A percentile compares a stretch with the other conserved stretches of the same genome.
Conservation (phyloP, 2,113 vertebrate species). For the Bubo scandiacus region DNA sequence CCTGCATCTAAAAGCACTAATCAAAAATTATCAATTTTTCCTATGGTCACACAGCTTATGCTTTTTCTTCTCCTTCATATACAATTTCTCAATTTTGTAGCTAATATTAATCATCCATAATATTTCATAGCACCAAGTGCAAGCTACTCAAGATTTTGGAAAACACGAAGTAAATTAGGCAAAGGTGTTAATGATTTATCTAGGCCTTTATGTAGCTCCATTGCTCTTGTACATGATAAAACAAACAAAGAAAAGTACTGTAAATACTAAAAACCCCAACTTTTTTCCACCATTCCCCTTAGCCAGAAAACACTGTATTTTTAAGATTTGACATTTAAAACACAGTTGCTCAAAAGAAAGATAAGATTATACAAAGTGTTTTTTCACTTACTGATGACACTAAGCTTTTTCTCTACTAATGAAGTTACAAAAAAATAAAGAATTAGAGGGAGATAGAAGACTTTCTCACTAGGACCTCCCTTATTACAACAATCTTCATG, state of each 20-base stretch:
- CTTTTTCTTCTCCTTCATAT: not conserved
- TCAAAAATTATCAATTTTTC: not conserved
- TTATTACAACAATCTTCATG: not conserved
- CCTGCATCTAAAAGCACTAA: not conserved
- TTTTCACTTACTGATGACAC: not conserved
- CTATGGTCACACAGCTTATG: not conserved
- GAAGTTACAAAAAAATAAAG: not conserved
- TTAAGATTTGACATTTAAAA: not conserved
- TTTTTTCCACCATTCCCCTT: not conserved
- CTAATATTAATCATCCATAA: not conserved
- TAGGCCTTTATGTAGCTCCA: not conserved
- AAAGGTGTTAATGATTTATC: not conserved
- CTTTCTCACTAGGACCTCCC: not conserved
- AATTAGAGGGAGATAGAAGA: not conserved
- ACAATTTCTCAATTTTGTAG: not conserved
- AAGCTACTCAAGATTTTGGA: not conserved
- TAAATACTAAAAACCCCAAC: not conserved
- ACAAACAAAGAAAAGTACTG: not conserved
- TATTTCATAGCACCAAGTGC: not conserved
- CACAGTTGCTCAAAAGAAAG: not conserved
- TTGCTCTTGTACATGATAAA: not conserved
- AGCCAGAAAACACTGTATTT: not conserved
- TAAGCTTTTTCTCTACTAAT: not conserved
- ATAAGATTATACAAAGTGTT: not conserved
- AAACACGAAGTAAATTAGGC: not conserved